phyloP scores from a whole-genome alignment of 2,888 invertebrate genomes.

The Neocrepidodera transversa region DNA sequence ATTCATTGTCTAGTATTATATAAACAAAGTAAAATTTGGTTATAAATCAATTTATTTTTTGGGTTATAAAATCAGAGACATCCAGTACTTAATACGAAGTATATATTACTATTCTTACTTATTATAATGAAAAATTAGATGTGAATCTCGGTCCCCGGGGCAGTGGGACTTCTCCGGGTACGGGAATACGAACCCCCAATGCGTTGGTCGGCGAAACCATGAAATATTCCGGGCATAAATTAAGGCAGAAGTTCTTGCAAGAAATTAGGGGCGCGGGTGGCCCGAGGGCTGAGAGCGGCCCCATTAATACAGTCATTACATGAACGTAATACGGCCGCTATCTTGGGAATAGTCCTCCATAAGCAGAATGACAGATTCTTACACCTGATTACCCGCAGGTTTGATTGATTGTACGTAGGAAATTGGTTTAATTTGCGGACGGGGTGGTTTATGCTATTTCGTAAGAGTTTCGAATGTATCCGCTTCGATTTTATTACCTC shows the following conservation, averaged over 20 bases:
- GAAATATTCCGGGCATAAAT: conserved; percentile 60
- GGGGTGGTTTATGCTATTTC: conserved; percentile 17
- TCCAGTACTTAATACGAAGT: too few species aligned
- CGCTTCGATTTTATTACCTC: conserved; percentile 3
- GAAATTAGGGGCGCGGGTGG: conserved; percentile 56
- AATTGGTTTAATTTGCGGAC: conserved; percentile 51
- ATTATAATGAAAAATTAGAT: too few species aligned
- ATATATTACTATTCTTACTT: too few species aligned
- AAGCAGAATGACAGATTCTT: conserved; percentile 52
- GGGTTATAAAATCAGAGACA: too few species aligned
- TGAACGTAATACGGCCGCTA: conserved; percentile 36
- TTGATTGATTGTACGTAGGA: conserved; percentile 54
- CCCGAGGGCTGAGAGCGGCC: conserved; percentile 41
- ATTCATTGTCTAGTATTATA: too few species aligned
- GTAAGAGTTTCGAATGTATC: conserved; percentile 7
- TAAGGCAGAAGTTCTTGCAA: conserved; percentile 57
- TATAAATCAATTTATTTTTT: too few species aligned
- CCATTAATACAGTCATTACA: conserved; percentile 58
- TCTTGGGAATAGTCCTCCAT: conserved; percentile 42
- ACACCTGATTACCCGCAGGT: conserved; percentile 55
- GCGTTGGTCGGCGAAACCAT: conserved; percentile 53
- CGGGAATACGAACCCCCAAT: conserved; percentile 20
- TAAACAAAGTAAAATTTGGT: too few species aligned
- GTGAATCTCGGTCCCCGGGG: background rate
- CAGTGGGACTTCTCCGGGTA: conserved; percentile 15